Evolutionary conservation across 2,113 vertebrate species (phyloP), one percentile per base, ranked within the genome.

Genomic region (Rallus limicola): DNA sequence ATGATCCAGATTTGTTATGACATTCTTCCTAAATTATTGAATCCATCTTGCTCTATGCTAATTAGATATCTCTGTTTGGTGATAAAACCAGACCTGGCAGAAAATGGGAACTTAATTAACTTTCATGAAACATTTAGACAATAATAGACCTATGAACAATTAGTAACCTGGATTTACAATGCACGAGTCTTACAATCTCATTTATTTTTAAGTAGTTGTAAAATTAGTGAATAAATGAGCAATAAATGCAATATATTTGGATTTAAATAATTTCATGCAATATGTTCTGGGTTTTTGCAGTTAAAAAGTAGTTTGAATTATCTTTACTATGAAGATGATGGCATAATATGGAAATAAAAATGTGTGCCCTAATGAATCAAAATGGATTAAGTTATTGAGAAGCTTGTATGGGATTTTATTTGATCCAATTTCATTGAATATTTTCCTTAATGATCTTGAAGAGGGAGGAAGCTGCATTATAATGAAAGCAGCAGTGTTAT

Each of bases 31-130:
- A 76, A 95, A 93, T 93, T 86, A 95, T 48, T 88, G 65, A 93
- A 79, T 93, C 52, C 76, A 18, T 92, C 88, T 88, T 95, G 52
- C 53, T 94, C 58, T 86, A 64, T 88, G 86, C 88, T 96, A 94
- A 97, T 96, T 92, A 82, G 68, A 72, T 71, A 65, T 75, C 78
- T 87, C 76, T 92, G 42, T 91, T 92, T 92, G 69, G 86, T 89
- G 82, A 89, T 91, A 91, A 95, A 92, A 92, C 31, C 70, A 95
- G 82, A 83, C 65, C 80, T 92, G 92, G 72, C 72, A 93, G 72
- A 94, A 96, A 93, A 92, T 59, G 86, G 88, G 46, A 92, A 75
- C 46, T 84, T 88, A 92, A 92, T 96, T 95, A 86, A 86, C 77
- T 94, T 93, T 88, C 82, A 67, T 78, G 91, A 96, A 95, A 76